Percentiles rank a stretch among this genome's conserved stretches.
phyloP scores from a whole-genome alignment of 2,888 invertebrate genomes.

The Drosophila basisetae region DNA sequence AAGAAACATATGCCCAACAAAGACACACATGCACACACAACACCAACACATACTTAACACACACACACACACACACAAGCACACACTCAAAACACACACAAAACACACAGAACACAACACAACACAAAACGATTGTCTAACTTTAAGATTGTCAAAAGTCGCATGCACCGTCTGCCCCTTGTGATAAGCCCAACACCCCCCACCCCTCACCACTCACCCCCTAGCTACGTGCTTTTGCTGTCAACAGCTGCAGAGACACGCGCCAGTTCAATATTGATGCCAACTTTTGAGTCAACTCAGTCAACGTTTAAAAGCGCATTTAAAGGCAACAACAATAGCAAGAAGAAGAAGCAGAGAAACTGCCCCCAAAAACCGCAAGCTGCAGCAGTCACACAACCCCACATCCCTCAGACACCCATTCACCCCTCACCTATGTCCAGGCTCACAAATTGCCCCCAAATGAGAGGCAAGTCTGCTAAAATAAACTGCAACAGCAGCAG shows the following conservation, averaged over 20 bases:
- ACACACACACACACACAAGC: background rate
- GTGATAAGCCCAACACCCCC: background rate
- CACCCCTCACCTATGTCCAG: constrained; percentile 10
- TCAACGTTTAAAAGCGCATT: constrained; percentile 76
- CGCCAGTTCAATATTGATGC: constrained; percentile 77
- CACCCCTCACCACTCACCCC: too few relatives aligned
- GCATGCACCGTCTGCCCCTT: constrained; percentile 16
- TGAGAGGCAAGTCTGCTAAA: constrained; percentile 74
- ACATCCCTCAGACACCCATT: background rate
- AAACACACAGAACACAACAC: constrained; percentile 8
- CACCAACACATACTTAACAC: constrained; percentile 3
- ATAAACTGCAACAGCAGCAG: constrained; percentile 67
- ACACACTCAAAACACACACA: constrained; percentile 11
- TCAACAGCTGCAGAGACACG: constrained; percentile 74
- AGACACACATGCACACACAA: constrained; percentile 11
- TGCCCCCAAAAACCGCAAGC: constrained; percentile 37
- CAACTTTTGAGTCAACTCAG: constrained; percentile 57
- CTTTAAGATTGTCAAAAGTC: constrained; percentile 82
- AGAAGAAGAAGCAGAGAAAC: constrained; percentile 1
- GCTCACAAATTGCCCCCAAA: constrained; percentile 59
- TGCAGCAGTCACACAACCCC: constrained; percentile 44
- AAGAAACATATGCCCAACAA: constrained; percentile 14
- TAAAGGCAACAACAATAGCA: constrained; percentile 50
- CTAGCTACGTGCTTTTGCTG: constrained; percentile 61
- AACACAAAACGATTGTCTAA: constrained; percentile 59